Conservation (phyloP, 2,888 invertebrate genomes). For the Synergus japonicus region DNA sequence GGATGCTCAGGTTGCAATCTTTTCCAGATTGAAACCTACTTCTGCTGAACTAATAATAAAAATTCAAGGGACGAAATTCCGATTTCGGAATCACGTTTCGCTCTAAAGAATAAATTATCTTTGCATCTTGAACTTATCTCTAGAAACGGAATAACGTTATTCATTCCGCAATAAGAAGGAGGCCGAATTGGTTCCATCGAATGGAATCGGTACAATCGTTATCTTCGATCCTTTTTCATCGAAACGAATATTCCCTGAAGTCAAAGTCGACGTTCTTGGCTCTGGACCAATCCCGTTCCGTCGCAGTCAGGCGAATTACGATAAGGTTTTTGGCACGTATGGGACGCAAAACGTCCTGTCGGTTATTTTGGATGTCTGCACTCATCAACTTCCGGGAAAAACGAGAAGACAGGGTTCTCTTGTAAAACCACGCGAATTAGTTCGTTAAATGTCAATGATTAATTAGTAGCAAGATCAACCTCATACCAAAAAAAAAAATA, state of each 20-base stretch:
- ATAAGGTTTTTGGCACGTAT: constrained; percentile 68
- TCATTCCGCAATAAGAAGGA: constrained; percentile 30
- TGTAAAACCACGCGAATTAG: constrained; percentile 15
- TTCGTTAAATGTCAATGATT: constrained; percentile 25
- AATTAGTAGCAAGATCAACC: constrained; percentile 21
- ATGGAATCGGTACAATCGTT: constrained; percentile 48
- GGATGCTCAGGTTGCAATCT: neutral
- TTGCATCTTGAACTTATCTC: constrained; percentile 16
- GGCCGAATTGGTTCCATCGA: constrained; percentile 32
- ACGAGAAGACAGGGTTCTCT: constrained; percentile 47
- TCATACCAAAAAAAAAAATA: neutral
- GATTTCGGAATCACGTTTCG: constrained; percentile 19
- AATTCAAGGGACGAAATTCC: neutral
- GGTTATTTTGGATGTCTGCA: constrained; percentile 67
- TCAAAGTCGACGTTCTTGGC: constrained; percentile 67
- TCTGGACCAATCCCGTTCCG: constrained; percentile 67
- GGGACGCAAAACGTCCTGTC: constrained; percentile 63
- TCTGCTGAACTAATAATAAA: neutral
- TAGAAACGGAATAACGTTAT: constrained; percentile 26
- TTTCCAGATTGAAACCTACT: neutral
- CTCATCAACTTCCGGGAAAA: constrained; percentile 65
- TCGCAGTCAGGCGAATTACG: constrained; percentile 62
- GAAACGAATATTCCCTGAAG: constrained; percentile 49
- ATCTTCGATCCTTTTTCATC: constrained; percentile 49
- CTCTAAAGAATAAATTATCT: constrained; percentile 9